A percentile compares a stretch with the other conserved stretches of the same genome.
Evolutionary conservation across 1,140 invertebrate genomes (phyloP).

Genomic region (Vanessa atalanta): DNA sequence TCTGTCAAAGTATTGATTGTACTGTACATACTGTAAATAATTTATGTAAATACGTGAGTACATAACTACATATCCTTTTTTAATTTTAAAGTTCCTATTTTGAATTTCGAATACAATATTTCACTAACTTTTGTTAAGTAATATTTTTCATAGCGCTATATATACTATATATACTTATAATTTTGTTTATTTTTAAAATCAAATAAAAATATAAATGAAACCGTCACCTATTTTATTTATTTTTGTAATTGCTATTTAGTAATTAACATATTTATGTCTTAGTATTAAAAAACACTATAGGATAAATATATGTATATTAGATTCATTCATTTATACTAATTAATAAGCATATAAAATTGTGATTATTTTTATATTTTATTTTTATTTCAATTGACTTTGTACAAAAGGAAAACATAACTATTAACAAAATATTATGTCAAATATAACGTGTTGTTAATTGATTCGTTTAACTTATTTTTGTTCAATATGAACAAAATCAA

Average conservation of each 20-base stretch:
- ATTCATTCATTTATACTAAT: background rate
- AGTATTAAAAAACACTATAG: background rate
- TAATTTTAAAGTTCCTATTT: constrained; percentile 28
- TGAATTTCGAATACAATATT: background rate
- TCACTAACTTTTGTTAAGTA: constrained; percentile 1
- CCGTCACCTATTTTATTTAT: background rate
- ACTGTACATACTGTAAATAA: constrained; percentile 26
- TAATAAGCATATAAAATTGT: background rate
- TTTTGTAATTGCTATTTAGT: background rate
- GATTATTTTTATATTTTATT: constrained; percentile 4
- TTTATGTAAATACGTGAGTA: constrained; percentile 21
- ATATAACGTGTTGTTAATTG: too few species aligned
- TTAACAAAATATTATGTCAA: too few species aligned
- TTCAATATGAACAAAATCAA: background rate
- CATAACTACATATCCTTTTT: constrained; percentile 27
- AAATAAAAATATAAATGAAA: background rate
- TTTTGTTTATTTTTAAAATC: background rate
- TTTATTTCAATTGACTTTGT: constrained; percentile 4
- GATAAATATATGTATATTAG: background rate
- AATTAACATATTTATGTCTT: background rate
- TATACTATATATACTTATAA: background rate
- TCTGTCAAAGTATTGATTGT: background rate
- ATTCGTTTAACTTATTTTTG: background rate
- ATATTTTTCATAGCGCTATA: background rate
- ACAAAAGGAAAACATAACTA: background rate